phyloP scores from a whole-genome alignment of 2,797 vertebrate species.

The Platalea minor region DNA sequence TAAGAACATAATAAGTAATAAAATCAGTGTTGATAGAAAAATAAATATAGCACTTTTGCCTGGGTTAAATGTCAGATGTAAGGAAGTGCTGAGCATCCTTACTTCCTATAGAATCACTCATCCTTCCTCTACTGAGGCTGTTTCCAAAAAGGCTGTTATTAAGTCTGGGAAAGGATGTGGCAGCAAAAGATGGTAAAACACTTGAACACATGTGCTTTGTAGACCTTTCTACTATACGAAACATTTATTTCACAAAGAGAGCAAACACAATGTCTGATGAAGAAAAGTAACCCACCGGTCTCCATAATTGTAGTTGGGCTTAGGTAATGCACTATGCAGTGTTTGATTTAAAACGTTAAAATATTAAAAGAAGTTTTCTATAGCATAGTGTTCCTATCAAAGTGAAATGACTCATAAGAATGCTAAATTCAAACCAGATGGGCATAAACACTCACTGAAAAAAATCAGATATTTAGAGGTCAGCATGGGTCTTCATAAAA shows the following conservation, averaged over 20 bases:
- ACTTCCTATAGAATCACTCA: conserved; percentile 72
- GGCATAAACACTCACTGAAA: conserved; percentile 76
- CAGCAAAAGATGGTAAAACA: conserved; percentile 60
- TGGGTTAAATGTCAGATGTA: conserved; percentile 73
- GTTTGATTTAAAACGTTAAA: conserved; percentile 79
- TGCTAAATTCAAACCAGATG: conserved; percentile 85
- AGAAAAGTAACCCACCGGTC: conserved; percentile 32
- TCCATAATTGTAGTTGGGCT: conserved; percentile 42
- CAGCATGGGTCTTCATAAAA: conserved; percentile 77
- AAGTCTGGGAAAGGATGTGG: conserved; percentile 63
- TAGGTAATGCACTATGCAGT: conserved; percentile 67
- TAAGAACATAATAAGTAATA: conserved; percentile 73
- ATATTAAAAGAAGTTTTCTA: conserved; percentile 79
- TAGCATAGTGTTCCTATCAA: conserved; percentile 78
- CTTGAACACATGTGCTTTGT: conserved; percentile 44
- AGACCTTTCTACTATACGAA: conserved; percentile 49
- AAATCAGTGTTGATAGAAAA: conserved; percentile 72
- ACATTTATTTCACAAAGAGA: conserved; percentile 54
- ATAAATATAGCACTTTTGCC: conserved; percentile 75
- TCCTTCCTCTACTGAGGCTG: conserved; percentile 62
- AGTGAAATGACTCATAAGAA: conserved; percentile 85
- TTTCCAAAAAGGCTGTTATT: conserved; percentile 60
- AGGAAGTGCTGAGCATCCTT: conserved; percentile 70
- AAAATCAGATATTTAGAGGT: conserved; percentile 78
- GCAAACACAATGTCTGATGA: conserved; percentile 1